Percentiles rank a stretch among this genome's conserved stretches.
These are phyloP conservation scores for Leucophenga maculata DNA, from an alignment of 2,888 invertebrate species.

Conservation along the genomic window DNA sequence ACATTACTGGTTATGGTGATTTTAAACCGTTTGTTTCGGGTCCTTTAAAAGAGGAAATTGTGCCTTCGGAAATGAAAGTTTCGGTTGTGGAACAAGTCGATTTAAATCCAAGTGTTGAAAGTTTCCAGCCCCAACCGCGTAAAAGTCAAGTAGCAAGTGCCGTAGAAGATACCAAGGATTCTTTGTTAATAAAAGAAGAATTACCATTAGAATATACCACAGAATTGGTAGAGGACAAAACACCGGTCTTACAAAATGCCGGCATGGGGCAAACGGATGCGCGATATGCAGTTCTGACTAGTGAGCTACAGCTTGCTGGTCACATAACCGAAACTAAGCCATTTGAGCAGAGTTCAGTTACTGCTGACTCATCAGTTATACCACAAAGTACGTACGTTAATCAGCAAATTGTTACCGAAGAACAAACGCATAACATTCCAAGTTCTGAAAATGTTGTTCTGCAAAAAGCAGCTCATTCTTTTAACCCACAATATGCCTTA, in stretches of 20 bases:
- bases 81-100: slow-evolving; percentile 57
- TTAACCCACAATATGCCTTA: slow-evolving; percentile 30
- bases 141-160: slow-evolving; percentile 32
- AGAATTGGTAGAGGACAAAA: slow-evolving; percentile 34
- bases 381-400: slow-evolving; percentile 61
- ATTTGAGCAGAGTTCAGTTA: slow-evolving; percentile 22
- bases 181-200: slow-evolving; percentile 50
- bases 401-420: slow-evolving; percentile 53
- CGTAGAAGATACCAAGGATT: slow-evolving; percentile 32
- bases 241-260: slow-evolving; percentile 30
- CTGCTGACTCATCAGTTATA: slow-evolving; percentile 44
- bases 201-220: slow-evolving; percentile 51
- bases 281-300: slow-evolving; percentile 43
- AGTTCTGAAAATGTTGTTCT: slow-evolving; percentile 27
- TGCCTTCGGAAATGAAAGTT: slow-evolving; percentile 50
- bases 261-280: slow-evolving; percentile 37
- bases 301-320: slow-evolving; percentile 45
- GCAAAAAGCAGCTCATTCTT: slow-evolving; percentile 17
- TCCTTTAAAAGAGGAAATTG: slow-evolving; percentile 35
- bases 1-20: slow-evolving; percentile 49
- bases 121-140: slow-evolving; percentile 32
- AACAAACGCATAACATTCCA: slow-evolving; percentile 44
- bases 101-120: slow-evolving; percentile 43
- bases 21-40: slow-evolving; percentile 43
- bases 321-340: slow-evolving; percentile 39